These are phyloP conservation scores for Pseudachorutes palmiensis DNA, from an alignment of 1,140 invertebrate genomes.

Conservation along the genomic window DNA sequence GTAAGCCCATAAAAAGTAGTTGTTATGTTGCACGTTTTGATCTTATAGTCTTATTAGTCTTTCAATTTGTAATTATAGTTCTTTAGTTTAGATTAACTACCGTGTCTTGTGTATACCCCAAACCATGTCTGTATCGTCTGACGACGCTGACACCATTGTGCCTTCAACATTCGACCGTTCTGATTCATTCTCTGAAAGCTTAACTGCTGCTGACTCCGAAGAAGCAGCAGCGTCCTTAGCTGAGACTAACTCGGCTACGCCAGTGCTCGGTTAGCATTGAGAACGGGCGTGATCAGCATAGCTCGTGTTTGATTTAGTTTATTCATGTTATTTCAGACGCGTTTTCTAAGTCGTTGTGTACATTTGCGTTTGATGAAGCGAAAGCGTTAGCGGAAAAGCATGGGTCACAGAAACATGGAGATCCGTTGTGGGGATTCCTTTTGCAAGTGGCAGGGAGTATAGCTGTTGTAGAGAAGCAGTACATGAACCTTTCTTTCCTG, in stretches of 20 bases:
- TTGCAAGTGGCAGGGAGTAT: constrained; percentile 18
- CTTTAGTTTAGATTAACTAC: too few relatives aligned
- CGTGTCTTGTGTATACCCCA: too few relatives aligned
- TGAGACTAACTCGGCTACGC: background rate
- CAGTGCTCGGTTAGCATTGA: background rate
- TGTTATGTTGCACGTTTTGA: too few relatives aligned
- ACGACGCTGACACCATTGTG: background rate
- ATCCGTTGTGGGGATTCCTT: background rate
- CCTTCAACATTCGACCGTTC: background rate
- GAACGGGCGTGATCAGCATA: too few relatives aligned
- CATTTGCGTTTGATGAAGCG: constrained; percentile 33
- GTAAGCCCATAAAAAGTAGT: too few relatives aligned
- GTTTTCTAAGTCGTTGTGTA: constrained; percentile 19
- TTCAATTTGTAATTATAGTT: too few relatives aligned
- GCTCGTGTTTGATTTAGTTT: constrained; percentile 1
- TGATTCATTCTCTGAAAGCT: background rate
- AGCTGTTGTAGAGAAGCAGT: constrained; percentile 28
- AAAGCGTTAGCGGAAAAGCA: constrained; percentile 36
- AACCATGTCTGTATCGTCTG: constrained; percentile 2
- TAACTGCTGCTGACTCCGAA: background rate
- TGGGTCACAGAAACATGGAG: background rate
- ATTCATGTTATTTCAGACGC: constrained; percentile 8
- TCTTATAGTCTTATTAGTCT: too few relatives aligned
- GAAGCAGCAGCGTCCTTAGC: background rate
- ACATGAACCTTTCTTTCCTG: constrained; percentile 31